A percentile compares a stretch with the other conserved stretches of the same genome.
Conservation (phyloP, 2,888 invertebrate species). For the Pammene fasciana region DNA sequence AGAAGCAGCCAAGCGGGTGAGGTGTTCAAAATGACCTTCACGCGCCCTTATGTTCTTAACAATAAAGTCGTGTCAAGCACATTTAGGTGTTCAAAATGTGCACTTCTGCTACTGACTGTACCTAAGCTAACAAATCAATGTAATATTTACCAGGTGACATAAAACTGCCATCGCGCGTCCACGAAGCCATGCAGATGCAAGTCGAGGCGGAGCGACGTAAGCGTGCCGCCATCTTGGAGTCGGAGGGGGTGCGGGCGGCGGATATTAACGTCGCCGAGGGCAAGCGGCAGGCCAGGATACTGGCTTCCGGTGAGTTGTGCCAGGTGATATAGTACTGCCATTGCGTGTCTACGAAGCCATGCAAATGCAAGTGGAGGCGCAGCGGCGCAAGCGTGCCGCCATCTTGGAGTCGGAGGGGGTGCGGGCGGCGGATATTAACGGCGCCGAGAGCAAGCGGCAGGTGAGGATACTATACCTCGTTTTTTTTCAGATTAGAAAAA, state of each 20-base stretch:
- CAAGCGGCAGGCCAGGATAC: conserved; percentile 93
- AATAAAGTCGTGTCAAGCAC: too few species aligned
- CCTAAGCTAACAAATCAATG: too few species aligned
- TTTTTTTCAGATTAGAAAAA: too few species aligned
- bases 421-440: conserved; percentile 96
- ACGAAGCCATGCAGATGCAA: conserved; percentile 99
- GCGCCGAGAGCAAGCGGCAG: conserved; percentile 97
- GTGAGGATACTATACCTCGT: conserved; percentile 96
- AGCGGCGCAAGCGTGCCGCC: conserved; percentile 97
- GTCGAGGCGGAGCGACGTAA: conserved; percentile 99
- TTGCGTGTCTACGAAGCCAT: conserved; percentile 98
- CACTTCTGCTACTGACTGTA: too few species aligned
- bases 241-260: conserved; percentile 95
- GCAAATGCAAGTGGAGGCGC: conserved; percentile 99
- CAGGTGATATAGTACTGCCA: conserved; percentile 95
- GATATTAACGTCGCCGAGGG: conserved; percentile 99
- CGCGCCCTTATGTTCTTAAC: too few species aligned
- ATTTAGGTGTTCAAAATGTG: too few species aligned
- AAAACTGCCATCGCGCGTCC: conserved; percentile 89
- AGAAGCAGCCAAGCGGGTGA: too few species aligned
- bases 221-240: conserved; percentile 97
- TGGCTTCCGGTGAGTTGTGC: too few species aligned
- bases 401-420: conserved; percentile 98
- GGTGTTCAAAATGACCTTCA: too few species aligned
- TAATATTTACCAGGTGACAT: too few species aligned